Base-by-base conservation (phyloP, 2,113 vertebrate genomes). In the Phaethornis superciliosus region DNA sequence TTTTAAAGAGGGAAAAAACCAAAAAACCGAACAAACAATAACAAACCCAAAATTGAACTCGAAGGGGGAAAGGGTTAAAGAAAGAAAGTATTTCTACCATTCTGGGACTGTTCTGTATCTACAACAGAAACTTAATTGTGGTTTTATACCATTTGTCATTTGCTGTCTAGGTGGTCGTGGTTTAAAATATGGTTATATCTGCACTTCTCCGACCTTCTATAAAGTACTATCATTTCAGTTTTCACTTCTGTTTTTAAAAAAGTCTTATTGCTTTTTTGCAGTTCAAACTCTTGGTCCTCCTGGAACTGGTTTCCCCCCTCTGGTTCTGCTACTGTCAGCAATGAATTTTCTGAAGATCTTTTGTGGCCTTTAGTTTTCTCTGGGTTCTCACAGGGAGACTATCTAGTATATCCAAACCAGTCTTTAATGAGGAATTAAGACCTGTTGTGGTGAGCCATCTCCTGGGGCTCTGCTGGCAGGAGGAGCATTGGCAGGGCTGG, bases 381-480 rank as follows among this genome's bases (percentile, higher is more conserved):
- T 56, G 62, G 23, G 58, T 71, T 8, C 37, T 2, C 55, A 15
- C n/a, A 42, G 51, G 4, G n/a, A 72, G 58, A 4, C 35, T 40
- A n/a, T 22, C 15, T 21, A 70, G 20, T 14, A 56, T 54, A 24
- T 21, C 33, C 71, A n/a, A 86, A 9, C 3, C 35, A 23, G n/a
- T 6, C 27, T 28, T 2, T 5, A 13, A 10, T 24, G 59, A 18
- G 7, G 9, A 67, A 35, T 46, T 46, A 24, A 27, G 30, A 12
- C 10, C 30, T 5, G 17, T 17, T 23, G 2, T 4, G n/a, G 3
- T 4, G 17, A 10, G 20, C 42, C 16, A 1, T 51, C 21, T 60
- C 56, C 6, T 0, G 52, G 71, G 74, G 32, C 37, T 28, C 15
- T 32, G 79, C 70, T 51, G 91, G 22, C 37, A 64, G 58, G 49